phyloP scores from a whole-genome alignment of 2,797 vertebrate genomes.

The Myripristis jacobus region DNA sequence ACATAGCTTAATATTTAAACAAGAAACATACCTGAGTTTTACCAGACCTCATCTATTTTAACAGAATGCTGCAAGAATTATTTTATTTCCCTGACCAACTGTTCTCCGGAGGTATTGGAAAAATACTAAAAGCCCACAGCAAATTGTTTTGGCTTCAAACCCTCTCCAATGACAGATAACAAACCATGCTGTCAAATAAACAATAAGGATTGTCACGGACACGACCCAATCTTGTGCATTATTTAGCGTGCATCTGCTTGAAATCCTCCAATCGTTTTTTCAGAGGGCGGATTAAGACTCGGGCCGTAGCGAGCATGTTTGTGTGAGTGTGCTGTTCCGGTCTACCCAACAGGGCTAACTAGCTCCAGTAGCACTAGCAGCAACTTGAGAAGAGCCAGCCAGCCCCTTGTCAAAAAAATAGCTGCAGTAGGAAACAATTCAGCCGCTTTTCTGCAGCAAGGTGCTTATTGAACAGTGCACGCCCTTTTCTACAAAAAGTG shows the following conservation, averaged over 20 bases:
- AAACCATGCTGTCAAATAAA: conserved; percentile 57
- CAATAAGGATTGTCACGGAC: conserved; percentile 32
- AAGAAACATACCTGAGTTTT: neutral
- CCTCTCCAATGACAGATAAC: conserved; percentile 18
- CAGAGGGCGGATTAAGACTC: conserved; percentile 49
- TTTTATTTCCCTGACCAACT: neutral
- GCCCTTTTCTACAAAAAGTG: conserved; percentile 15
- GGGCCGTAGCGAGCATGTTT: conserved; percentile 56
- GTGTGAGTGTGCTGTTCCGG: conserved; percentile 62
- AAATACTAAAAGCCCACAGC: neutral
- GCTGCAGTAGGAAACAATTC: conserved; percentile 33
- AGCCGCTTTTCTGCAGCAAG: conserved; percentile 36
- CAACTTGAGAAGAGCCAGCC: conserved; percentile 65
- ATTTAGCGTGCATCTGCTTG: neutral
- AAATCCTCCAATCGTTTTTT: conserved; percentile 64
- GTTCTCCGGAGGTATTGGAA: neutral
- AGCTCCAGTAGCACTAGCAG: conserved; percentile 70
- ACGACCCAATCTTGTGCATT: conserved; percentile 26
- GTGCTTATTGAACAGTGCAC: conserved; percentile 23
- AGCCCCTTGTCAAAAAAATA: conserved; percentile 67
- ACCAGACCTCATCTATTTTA: neutral
- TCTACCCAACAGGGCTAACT: conserved; percentile 72
- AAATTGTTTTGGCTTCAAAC: conserved; percentile 6
- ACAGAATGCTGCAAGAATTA: neutral
- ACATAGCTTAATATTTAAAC: neutral